phyloP scores from a whole-genome alignment of 2,888 invertebrate genomes.

The Eremobia ochroleuca region DNA sequence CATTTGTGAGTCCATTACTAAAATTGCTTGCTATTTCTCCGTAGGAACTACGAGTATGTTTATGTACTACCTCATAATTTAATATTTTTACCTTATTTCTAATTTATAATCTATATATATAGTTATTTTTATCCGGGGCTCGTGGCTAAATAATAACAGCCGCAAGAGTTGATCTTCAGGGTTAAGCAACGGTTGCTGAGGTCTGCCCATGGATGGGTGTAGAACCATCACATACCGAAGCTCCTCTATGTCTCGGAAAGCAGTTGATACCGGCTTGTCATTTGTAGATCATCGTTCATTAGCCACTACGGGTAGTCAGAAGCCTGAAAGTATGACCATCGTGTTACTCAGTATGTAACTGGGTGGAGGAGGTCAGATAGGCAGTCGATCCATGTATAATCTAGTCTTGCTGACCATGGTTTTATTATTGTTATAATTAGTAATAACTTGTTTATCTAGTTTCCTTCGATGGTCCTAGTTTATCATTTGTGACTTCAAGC shows the following conservation, averaged over 20 bases:
- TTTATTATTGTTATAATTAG: no score
- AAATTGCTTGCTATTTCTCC: conserved; percentile 40
- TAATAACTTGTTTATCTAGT: no score
- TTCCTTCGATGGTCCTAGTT: no score
- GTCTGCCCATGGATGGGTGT: no score
- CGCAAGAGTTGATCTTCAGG: neutral
- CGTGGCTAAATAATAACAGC: neutral
- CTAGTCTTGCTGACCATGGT: no score
- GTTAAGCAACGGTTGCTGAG: neutral
- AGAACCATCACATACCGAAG: neutral
- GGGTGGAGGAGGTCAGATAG: no score
- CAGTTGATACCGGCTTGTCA: neutral
- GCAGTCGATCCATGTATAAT: no score
- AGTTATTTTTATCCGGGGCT: neutral
- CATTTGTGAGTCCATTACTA: conserved; percentile 51
- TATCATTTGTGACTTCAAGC: no score
- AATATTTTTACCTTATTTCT: neutral
- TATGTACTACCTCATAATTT: neutral
- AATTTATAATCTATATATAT: neutral
- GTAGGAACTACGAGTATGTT: neutral
- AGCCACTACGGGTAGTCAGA: neutral
- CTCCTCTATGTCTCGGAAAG: neutral
- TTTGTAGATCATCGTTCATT: no score
- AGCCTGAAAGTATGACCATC: neutral
- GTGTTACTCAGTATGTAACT: no score